Base-by-base conservation (phyloP, 2,888 invertebrate genomes). In the Cheiracanthium punctorium region DNA sequence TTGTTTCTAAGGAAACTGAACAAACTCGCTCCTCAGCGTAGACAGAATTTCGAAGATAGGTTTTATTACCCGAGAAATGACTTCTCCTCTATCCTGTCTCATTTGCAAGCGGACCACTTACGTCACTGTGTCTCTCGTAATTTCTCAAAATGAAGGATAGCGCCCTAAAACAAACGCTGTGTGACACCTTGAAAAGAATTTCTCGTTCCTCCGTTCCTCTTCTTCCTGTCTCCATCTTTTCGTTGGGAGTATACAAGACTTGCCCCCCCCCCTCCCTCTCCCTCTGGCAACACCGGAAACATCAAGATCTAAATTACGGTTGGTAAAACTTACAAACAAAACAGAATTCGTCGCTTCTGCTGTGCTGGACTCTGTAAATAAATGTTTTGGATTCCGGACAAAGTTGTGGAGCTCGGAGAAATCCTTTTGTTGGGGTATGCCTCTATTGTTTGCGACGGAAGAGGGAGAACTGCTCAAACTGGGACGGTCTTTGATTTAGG, bases 351-450 rank as follows among this genome's bases (percentile, higher is more conserved):
- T 30, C 73, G 24, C 79, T 85, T 85, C 33, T 85, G 84, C 69
- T 79, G 79, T 58, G 69, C 29, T 85, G 84, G 84, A 74, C 84
- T 79, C 58, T 69, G 84, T 85, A 85, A 85, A 85, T 85, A 85
- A 79, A 79, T 85, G 79, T 85, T 85, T 85, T 79, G 58, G 58
- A 24, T 58, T 58, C 58, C 58, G 58, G 58, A 58, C 58, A 58
- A 58, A 58, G 58, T 58, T 48, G 43, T 48, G 17, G 14, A 24
- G 58, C 24, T 24, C 58, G 20, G 58, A 58, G 58, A 58, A 24
- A 2, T 58, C 58, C 58, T 58, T 58, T 58, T 58, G 58, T 58
- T 48, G 1, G 20, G 58, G 58, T 1, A 4, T 58, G 58, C 58
- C 12, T 58, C 58, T 58, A 58, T 58, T 58, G 58, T 58, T 58